Conservation (phyloP, 1,140 invertebrate species). For the Conus ventricosus region DNA sequence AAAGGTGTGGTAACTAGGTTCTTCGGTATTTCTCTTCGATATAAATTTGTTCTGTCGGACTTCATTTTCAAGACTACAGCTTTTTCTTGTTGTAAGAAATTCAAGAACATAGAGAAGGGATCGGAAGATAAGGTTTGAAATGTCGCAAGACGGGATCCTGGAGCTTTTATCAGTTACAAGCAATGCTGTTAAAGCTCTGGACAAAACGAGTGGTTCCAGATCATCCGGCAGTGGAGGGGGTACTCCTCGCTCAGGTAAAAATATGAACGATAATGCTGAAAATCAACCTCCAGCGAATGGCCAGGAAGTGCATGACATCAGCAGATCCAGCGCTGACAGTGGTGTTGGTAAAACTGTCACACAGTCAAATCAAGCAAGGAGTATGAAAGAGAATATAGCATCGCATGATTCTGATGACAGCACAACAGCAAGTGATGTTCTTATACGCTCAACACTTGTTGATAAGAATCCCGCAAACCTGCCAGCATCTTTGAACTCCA, state of each 20-base stretch:
- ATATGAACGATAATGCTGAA: not conserved
- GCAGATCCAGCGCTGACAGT: slow-evolving; percentile 48
- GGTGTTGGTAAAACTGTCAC: slow-evolving; percentile 59
- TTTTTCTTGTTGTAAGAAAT: not conserved
- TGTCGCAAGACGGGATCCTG: slow-evolving; percentile 41
- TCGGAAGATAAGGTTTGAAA: not conserved
- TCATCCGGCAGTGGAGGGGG: slow-evolving; percentile 25
- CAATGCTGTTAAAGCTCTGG: slow-evolving; percentile 53
- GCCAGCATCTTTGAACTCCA: not conserved
- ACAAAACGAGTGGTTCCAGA: slow-evolving; percentile 32
- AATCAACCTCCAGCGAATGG: not conserved
- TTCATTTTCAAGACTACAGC: not conserved
- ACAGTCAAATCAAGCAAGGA: slow-evolving; percentile 34
- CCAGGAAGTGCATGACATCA: slow-evolving; percentile 1
- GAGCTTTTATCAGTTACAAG: slow-evolving; percentile 57
- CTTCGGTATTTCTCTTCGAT: no score
- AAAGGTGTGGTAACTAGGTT: not conserved
- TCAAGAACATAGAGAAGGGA: not conserved
- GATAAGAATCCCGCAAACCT: not conserved
- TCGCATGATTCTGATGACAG: slow-evolving; percentile 54
- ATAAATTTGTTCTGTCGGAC: not conserved
- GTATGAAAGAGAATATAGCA: slow-evolving; percentile 9
- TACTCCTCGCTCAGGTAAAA: not conserved
- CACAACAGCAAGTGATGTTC: slow-evolving; percentile 64
- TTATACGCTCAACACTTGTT: slow-evolving; percentile 56